Percentiles rank a stretch among this genome's conserved stretches.
Conservation (phyloP, 2,888 invertebrate species). For the Tanytarsus gracilentus region DNA sequence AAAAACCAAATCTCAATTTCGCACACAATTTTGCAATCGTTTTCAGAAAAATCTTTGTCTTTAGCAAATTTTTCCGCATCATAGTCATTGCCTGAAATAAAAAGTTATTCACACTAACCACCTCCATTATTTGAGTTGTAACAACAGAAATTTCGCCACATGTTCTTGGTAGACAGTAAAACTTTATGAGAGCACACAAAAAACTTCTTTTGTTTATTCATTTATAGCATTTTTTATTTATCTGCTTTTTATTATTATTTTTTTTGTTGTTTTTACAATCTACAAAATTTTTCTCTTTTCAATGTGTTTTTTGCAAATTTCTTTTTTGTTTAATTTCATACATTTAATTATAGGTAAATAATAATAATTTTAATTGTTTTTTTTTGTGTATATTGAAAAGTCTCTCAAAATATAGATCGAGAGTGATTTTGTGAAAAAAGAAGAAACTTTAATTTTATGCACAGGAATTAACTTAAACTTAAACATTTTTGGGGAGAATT, state of each 20-base stretch:
- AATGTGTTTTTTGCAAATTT: not conserved
- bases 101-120: no score
- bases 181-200: not conserved
- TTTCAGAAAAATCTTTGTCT: no score
- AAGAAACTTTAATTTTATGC: not conserved
- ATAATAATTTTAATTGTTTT: not conserved
- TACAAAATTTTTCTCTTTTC: not conserved
- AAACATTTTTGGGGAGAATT: not conserved
- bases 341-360: not conserved
- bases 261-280: constrained; percentile 9
- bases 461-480: not conserved
- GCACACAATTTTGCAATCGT: no score
- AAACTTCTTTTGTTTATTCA: not conserved
- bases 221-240: constrained; percentile 14
- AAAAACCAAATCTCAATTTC: no score
- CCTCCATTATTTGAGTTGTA: no score
- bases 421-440: not conserved
- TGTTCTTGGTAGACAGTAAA: not conserved
- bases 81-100: no score
- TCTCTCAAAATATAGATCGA: no score
- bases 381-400: not conserved
- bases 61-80: no score
- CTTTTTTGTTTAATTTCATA: not conserved
- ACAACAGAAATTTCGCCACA: not conserved
- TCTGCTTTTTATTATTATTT: constrained; percentile 9